Base-by-base conservation (phyloP, 2,797 vertebrate genomes). In the Poecilia picta region DNA sequence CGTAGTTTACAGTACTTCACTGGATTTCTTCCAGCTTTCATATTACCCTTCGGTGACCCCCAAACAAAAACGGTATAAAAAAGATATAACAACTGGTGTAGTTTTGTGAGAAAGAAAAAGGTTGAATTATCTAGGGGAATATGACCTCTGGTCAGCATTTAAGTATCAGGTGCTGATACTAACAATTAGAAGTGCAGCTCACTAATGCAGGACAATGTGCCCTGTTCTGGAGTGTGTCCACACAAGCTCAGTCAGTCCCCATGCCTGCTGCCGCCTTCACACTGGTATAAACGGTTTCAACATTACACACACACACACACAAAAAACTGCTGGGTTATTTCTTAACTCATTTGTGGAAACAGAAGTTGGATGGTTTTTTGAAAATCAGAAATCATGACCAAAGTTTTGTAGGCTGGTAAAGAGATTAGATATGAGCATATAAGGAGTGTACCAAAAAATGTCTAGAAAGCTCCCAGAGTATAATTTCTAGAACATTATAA, bases 171-270 rank as follows among this genome's bases (percentile, higher is more conserved):
- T 55, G 83, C 84, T 81, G 82, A 85, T 87, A 85, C 80, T 83
- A 80, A 88, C 74, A 87, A 83, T 89, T 81, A 89, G 87, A 88
- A 78, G 80, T 77, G 83, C 77, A 82, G 87, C 87, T 85, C 89
- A 80, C 88, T 85, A 62, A 72, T 84, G 87, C 91, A 94, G 91
- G 94, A 95, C 93, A 95, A 94, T 94, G 90, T 94, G 94, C 92
- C 94, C 93, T 94, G 90, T 88, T 91, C 82, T 79, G 88, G 73
- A 81, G 85, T 43, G 83, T 85, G 91, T 87, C 82, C 70, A 76
- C 86, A 80, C 59, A 70, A 77, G 81, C 47, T 78, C 79, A 81
- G 75, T 72, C 77, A 83, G 83, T 77, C 80, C 47, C 36, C 72
- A 80, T 76, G 82, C 81, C 81, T 18, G 83, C 86, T 64, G 82